These are phyloP conservation scores for Leucopsar rothschildi DNA, from an alignment of 2,113 vertebrate genomes.

Conservation along the genomic window DNA sequence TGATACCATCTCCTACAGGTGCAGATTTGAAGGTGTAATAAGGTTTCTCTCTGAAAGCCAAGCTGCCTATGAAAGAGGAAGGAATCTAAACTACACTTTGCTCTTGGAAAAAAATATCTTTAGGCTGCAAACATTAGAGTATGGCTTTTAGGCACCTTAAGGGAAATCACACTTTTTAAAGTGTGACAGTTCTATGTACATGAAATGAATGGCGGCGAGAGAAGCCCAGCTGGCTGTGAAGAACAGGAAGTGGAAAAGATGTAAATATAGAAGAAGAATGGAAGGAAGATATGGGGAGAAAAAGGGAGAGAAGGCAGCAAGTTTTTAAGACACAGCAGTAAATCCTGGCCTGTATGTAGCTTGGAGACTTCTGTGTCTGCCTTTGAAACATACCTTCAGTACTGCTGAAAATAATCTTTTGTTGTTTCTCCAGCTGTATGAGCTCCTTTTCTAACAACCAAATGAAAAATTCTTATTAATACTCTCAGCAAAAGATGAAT, in stretches of 20 bases:
- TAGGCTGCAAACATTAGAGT: not conserved
- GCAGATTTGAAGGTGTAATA: not conserved
- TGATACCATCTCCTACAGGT: not conserved
- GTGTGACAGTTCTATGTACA: fast-evolving
- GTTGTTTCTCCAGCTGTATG: not conserved
- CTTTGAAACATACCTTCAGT: not conserved
- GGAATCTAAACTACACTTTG: not conserved
- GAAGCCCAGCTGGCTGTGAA: not conserved
- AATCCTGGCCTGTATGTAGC: not conserved
- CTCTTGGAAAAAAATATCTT: not conserved
- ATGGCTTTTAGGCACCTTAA: not conserved
- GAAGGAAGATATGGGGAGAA: not conserved
- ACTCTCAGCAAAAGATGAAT: not conserved
- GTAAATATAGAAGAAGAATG: not conserved
- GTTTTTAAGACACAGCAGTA: not conserved
- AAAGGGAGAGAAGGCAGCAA: not conserved
- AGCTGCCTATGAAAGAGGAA: not conserved
- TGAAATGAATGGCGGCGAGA: not conserved
- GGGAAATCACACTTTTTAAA: not conserved
- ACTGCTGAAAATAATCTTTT: not conserved
- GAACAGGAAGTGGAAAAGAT: not conserved
- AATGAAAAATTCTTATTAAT: not conserved
- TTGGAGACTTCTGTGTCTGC: not conserved
- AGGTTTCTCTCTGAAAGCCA: not conserved
- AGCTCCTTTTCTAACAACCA: not conserved